Conservation (phyloP, 37 sponge, comb jelly and placozoan genomes). For the Spongilla lacustris region DNA sequence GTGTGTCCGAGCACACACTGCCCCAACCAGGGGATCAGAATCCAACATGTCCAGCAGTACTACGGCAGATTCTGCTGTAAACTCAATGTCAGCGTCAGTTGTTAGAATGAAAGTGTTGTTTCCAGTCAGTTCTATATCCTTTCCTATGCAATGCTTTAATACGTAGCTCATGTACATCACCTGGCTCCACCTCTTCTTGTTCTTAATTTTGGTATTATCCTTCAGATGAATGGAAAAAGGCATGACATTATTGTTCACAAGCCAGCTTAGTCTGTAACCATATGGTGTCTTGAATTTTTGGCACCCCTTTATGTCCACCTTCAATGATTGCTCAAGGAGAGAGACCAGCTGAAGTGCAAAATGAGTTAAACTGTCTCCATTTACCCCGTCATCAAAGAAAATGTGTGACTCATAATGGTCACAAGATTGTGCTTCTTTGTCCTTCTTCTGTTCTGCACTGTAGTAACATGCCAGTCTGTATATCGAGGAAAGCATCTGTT, state of each 20-base stretch:
- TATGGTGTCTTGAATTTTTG: constrained; percentile 73
- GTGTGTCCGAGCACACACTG: constrained; percentile 88
- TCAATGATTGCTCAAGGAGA: constrained; percentile 68
- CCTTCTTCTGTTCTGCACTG: constrained; percentile 2
- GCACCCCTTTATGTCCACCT: constrained; percentile 22
- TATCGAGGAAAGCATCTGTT: constrained; percentile 80
- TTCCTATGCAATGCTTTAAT: constrained; percentile 56
- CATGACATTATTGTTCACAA: constrained; percentile 32
- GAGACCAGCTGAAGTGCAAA: constrained; percentile 81
- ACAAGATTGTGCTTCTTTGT: not conserved
- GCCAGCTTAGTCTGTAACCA: constrained; percentile 71
- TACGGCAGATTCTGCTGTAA: constrained; percentile 74
- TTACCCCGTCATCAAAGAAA: constrained; percentile 83
- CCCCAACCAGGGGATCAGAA: constrained; percentile 77
- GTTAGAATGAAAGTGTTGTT: constrained; percentile 90
- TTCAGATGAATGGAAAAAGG: constrained; percentile 82
- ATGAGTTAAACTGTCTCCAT: constrained; percentile 56
- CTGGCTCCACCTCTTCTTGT: constrained; percentile 92
- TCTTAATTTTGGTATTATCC: constrained; percentile 73
- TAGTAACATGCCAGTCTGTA: constrained; percentile 40
- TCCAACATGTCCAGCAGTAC: constrained; percentile 78
- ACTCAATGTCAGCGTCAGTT: constrained; percentile 93
- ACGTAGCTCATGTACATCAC: constrained; percentile 97
- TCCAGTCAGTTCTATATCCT: not conserved
- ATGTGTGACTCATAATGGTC: constrained; percentile 82